Evolutionary conservation across 2,797 vertebrate species (phyloP).

Genomic region (Rhadinocentrus ornatus): DNA sequence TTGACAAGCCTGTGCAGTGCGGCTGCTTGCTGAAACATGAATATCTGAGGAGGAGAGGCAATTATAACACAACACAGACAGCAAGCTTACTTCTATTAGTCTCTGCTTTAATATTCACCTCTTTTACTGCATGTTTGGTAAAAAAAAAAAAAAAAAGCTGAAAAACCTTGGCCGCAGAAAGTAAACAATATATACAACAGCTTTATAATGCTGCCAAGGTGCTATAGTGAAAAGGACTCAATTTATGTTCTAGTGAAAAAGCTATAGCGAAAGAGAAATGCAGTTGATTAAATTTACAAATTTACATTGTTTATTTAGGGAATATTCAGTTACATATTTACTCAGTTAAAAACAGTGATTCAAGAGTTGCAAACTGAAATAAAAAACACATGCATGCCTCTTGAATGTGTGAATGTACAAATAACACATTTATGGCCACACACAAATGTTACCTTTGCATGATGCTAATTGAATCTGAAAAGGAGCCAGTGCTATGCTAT

Average conservation of each 20-base stretch:
- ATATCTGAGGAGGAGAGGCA: conserved; percentile 12
- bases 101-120: conserved; percentile 6
- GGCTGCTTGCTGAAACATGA: not conserved
- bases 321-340: not conserved
- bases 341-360: not conserved
- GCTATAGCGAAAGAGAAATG: not conserved
- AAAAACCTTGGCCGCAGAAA: conserved; percentile 5
- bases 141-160: conserved; percentile 1
- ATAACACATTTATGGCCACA: conserved; percentile 5
- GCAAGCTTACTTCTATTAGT: not conserved
- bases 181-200: not conserved
- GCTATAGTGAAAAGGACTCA: not conserved
- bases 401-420: not conserved
- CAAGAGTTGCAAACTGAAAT: not conserved
- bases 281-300: not conserved
- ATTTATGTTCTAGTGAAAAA: not conserved
- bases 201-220: not conserved
- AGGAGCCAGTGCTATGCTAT: conserved; percentile 12
- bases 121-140: not conserved
- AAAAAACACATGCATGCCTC: not conserved
- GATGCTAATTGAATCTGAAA: conserved; percentile 27
- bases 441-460: conserved; percentile 7
- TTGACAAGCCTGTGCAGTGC: conserved; percentile 7
- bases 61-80: conserved; percentile 5
- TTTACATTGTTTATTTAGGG: not conserved